A percentile compares a stretch with the other conserved stretches of the same genome.
These are phyloP conservation scores for Graphium colonna DNA, from an alignment of 2,888 invertebrate genomes.

Conservation along the genomic window DNA sequence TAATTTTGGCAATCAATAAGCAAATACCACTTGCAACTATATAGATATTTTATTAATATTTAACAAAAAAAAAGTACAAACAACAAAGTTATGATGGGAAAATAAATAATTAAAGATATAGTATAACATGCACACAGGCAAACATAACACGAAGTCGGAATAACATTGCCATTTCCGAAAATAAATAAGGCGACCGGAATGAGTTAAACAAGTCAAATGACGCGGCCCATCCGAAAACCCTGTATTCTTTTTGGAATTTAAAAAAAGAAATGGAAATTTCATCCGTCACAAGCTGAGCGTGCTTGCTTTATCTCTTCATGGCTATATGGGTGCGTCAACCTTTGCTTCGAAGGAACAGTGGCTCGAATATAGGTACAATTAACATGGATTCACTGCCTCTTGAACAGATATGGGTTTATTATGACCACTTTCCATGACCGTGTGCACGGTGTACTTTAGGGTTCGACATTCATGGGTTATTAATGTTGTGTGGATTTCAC, in stretches of 20 bases:
- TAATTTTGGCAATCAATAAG: no score
- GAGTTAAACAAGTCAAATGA: neutral
- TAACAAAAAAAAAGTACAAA: no score
- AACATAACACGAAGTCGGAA: no score
- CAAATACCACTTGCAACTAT: no score
- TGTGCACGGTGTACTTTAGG: slow-evolving; percentile 1
- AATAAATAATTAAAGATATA: no score
- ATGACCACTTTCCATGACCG: slow-evolving; percentile 38
- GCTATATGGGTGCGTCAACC: slow-evolving; percentile 18
- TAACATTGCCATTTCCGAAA: no score
- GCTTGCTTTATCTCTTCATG: neutral
- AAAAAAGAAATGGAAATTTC: slow-evolving; percentile 14
- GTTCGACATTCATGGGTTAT: slow-evolving; percentile 29
- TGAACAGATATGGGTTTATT: slow-evolving; percentile 44
- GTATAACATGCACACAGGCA: no score
- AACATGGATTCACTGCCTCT: slow-evolving; percentile 36
- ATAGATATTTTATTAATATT: no score
- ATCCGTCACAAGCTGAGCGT: slow-evolving; percentile 4
- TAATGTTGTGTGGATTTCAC: slow-evolving; percentile 26
- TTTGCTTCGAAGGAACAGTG: slow-evolving; percentile 16
- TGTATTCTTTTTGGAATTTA: neutral
- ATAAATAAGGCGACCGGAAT: neutral
- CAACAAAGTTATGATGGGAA: no score
- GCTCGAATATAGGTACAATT: slow-evolving; percentile 23
- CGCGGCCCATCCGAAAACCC: neutral